These are phyloP conservation scores for Bugula neritina DNA, from an alignment of 2,888 invertebrate species.

Conservation along the genomic window DNA sequence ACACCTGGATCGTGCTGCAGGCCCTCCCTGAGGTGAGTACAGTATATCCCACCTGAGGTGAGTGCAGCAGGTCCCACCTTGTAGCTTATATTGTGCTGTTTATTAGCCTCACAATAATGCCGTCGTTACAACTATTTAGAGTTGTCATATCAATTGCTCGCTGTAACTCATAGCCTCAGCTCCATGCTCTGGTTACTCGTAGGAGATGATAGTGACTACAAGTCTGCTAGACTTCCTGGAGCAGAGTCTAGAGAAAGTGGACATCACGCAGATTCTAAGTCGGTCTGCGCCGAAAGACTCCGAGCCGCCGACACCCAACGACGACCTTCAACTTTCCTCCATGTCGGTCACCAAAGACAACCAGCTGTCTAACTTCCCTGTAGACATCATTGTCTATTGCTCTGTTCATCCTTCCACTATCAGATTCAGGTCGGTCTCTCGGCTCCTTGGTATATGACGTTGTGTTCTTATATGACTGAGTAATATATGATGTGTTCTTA, in stretches of 20 bases:
- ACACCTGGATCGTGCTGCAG: constrained; percentile 92
- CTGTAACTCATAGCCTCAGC: too few species aligned
- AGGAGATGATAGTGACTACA: constrained; percentile 91
- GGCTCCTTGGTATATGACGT: too few species aligned
- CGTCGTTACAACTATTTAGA: too few species aligned
- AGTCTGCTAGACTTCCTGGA: constrained; percentile 94
- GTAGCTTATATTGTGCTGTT: too few species aligned
- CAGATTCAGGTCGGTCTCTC: constrained; percentile 63
- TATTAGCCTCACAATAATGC: too few species aligned
- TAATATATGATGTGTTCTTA: too few species aligned
- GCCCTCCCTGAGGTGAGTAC: constrained; percentile 70
- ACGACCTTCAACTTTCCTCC: constrained; percentile 3
- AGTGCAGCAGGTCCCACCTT: too few species aligned
- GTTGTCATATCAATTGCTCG: too few species aligned
- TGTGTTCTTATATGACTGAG: too few species aligned
- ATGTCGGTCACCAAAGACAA: constrained; percentile 11
- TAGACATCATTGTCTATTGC: constrained; percentile 96
- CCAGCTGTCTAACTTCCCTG: constrained; percentile 68
- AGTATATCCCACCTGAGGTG: background rate
- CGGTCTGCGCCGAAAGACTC: background rate
- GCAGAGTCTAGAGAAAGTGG: constrained; percentile 80
- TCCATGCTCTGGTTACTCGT: too few species aligned
- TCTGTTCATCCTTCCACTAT: constrained; percentile 96
- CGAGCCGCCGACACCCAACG: background rate
- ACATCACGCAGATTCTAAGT: constrained; percentile 7